Evolutionary conservation across 2,888 invertebrate species (phyloP), one percentile per base, ranked within the genome.

Genomic region (Rugalucina vietnamica): DNA sequence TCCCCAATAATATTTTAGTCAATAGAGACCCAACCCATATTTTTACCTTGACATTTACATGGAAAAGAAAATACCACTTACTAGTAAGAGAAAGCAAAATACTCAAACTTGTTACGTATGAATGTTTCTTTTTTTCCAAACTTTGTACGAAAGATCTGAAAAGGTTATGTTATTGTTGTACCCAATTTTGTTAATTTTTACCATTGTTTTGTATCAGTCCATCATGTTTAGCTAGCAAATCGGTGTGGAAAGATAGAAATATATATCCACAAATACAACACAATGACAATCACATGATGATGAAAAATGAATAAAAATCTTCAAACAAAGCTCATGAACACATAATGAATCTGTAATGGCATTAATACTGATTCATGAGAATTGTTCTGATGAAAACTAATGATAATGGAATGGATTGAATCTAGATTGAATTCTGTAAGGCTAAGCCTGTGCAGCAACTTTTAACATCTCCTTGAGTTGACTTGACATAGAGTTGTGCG

Each of bases 401-500:
- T 76, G 76, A 10, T 5, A 81, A 54, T 90, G 90, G 90, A 90
- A 90, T 90, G 90, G 87, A 79, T 74, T 43, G 18, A 43, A 43
- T 18, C 18, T 43, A 18, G 8, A 43, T 43, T 43, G 43, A 69
- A 29, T 54, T 76, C 81, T 49, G 49, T 50, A 57, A 27, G 72
- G 49, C 76, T 78, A 87, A 72, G 86, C 87, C 81, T 89, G 87
- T 70, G 88, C 91, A 82, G 91, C 91, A 72, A 94, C 93, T 89
- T 94, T 94, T 76, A 94, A 90, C 90, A 94, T 89, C 89, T 92
- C 89, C 87, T 94, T 94, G 72, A 94, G 89, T 36, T 93, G 93
- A 89, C 91, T 91, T 43, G 93, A 91, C 88, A 94, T 91, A 50
- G 87, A 82, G 49, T 83, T 79, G 39, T 72, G 71, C 70, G 82